Base-by-base conservation (phyloP, 1,140 invertebrate species). In the Calephelis nemesis region DNA sequence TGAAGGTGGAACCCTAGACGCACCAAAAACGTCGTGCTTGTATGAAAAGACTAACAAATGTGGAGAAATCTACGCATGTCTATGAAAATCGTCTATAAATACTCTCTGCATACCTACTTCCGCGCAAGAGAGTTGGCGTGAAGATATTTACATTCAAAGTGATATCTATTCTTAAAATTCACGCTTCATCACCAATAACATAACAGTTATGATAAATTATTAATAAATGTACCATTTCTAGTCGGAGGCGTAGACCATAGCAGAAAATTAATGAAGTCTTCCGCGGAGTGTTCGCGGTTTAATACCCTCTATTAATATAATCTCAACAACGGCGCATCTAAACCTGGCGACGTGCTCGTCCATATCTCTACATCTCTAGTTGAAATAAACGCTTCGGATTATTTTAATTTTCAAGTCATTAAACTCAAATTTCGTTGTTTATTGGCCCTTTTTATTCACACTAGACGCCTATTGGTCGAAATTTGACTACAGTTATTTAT, bases 191-290 rank as follows among this genome's bases (percentile, higher is more conserved):
- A 47, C 40, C 13, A 63, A 10, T 63, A 47, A 63, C 12, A 42
- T 47, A 45, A 47, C 47, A 19, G 62, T 63, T 63, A 63, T 63
- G 45, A 63, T 63, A 7, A 63, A 80, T 87, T 83, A 85, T 82
- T 85, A 85, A 87, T 87, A 85, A 87, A 86, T 83, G 84, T 86
- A 88, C 72, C 77, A 83, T 84, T 12, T 60, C 54, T 60, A 60
- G 54, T 30, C 82, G 76, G 79, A 86, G 84, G 85, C 84, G 85
- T 81, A 77, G 62, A 75, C 76, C 71, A 71, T 82, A 75, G 80
- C 74, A 79, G 81, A 74, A 82, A 90, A 90, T 90, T 88, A 90
- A 90, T 90, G 86, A 88, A 88, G 85, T 88, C 85, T 90, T 90
- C 81, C 85, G 81, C 76, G 75, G 81, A 83, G 82, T 40, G 54